A percentile compares a stretch with the other conserved stretches of the same genome.
phyloP scores from a whole-genome alignment of 1,140 invertebrate species.

The Coptotermes formosanus region DNA sequence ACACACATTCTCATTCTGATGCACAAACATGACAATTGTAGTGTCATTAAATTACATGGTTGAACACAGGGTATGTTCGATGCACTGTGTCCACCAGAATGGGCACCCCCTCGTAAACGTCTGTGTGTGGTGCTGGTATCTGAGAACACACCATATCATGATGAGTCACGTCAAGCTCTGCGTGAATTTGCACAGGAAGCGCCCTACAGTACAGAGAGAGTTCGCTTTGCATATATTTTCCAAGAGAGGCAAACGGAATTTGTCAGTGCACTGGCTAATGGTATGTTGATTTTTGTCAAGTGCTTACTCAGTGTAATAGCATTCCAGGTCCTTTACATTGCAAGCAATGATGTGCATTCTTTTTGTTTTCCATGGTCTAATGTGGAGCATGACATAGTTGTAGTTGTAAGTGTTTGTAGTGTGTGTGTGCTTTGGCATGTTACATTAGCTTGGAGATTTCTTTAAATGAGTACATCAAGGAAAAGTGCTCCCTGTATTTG shows the following conservation, averaged over 20 bases:
- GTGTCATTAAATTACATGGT: not conserved
- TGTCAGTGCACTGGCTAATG: slow-evolving; percentile 68
- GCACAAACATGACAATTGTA: not conserved
- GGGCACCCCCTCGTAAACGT: slow-evolving; percentile 74
- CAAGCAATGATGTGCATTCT: not conserved
- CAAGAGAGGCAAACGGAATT: slow-evolving; percentile 80
- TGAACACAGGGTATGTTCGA: slow-evolving; percentile 66
- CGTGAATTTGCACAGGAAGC: slow-evolving; percentile 67
- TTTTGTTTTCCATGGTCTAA: too few species aligned
- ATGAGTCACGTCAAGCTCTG: slow-evolving; percentile 60
- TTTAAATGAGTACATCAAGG: too few species aligned
- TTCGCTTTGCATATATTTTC: slow-evolving; percentile 85
- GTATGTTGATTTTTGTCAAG: slow-evolving; percentile 42
- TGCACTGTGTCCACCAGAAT: slow-evolving; percentile 84
- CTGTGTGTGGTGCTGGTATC: slow-evolving; percentile 86
- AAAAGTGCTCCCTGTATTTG: too few species aligned
- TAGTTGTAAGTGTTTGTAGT: too few species aligned
- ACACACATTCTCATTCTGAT: not conserved
- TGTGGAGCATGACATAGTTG: too few species aligned
- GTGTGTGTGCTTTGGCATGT: too few species aligned
- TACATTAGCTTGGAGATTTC: too few species aligned
- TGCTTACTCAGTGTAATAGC: not conserved
- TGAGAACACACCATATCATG: slow-evolving; percentile 61
- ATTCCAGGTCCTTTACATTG: not conserved
- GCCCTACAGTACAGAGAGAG: slow-evolving; percentile 61